These are phyloP conservation scores for Drosophila trichaetosa DNA, from an alignment of 2,888 invertebrate species.

Conservation along the genomic window DNA sequence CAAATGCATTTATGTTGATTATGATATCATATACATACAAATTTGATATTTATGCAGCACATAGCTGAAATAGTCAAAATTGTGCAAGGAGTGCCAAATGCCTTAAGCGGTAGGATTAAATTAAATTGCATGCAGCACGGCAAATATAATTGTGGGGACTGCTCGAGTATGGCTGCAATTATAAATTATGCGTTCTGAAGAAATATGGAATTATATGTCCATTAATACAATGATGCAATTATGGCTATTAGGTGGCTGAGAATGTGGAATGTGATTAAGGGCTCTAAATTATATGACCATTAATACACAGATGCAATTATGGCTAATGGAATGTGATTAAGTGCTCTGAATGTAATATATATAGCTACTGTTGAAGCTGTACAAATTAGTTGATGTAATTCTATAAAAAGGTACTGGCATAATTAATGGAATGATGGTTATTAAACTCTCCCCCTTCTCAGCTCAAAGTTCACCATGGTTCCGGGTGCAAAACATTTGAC, in stretches of 20 bases:
- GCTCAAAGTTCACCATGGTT: neutral
- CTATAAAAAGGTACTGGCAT: neutral
- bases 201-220: slow-evolving; percentile 1
- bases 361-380: neutral
- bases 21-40: slow-evolving; percentile 29
- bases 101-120: slow-evolving; percentile 18
- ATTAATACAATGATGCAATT: slow-evolving; percentile 17
- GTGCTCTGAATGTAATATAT: neutral
- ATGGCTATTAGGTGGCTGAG: slow-evolving; percentile 14
- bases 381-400: neutral
- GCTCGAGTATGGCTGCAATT: slow-evolving; percentile 13
- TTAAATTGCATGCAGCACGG: slow-evolving; percentile 22
- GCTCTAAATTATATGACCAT: neutral
- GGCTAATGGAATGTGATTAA: slow-evolving; percentile 4
- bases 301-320: slow-evolving; percentile 22
- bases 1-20: slow-evolving; percentile 50
- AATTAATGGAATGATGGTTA: neutral
- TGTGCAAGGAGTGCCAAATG: neutral
- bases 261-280: neutral
- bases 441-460: neutral
- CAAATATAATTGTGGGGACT: slow-evolving; percentile 1
- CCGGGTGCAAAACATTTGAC: slow-evolving; percentile 8
- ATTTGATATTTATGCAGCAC: slow-evolving; percentile 46
- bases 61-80: slow-evolving; percentile 19
- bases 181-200: slow-evolving; percentile 7